Evolutionary conservation across 2,797 vertebrate species (phyloP).

Genomic region (Adrianichthys oophorus): DNA sequence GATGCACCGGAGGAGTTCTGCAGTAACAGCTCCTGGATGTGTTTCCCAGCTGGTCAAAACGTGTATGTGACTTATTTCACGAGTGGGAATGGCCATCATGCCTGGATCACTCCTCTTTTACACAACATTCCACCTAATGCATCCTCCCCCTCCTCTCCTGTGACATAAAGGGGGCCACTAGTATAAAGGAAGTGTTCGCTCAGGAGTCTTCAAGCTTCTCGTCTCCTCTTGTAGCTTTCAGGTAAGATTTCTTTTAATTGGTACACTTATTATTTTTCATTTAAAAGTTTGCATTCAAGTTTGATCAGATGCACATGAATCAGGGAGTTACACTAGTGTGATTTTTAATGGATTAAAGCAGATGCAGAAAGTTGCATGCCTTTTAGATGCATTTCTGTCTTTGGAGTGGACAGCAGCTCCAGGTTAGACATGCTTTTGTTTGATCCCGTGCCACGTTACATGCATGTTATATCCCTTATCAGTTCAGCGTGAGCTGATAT

Average conservation of each 20-base stretch:
- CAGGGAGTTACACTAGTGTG: background rate
- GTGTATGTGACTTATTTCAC: conserved; percentile 45
- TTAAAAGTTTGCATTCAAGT: conserved; percentile 1
- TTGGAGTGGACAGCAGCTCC: conserved; percentile 4
- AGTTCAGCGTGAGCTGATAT: conserved; percentile 52
- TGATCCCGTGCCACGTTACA: conserved; percentile 20
- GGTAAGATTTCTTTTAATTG: conserved; percentile 46
- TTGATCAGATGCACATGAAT: background rate
- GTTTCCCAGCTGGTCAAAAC: conserved; percentile 44
- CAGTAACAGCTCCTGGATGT: conserved; percentile 33
- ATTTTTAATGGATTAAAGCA: background rate
- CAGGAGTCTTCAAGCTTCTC: conserved; percentile 18
- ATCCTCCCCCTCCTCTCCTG: conserved; percentile 30
- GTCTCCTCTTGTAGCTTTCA: conserved; percentile 18
- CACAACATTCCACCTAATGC: conserved; percentile 46
- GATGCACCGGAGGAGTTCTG: conserved; percentile 32
- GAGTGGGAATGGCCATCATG: conserved; percentile 52
- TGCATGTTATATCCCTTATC: conserved; percentile 35
- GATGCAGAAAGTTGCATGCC: conserved; percentile 2
- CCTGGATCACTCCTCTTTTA: conserved; percentile 66
- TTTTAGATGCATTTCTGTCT: conserved; percentile 9
- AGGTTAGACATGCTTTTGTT: conserved; percentile 4
- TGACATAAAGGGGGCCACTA: conserved; percentile 33
- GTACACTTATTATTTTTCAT: background rate
- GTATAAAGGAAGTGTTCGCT: conserved; percentile 73